Conservation (phyloP, 2,888 invertebrate species). For the Pterostichus niger region DNA sequence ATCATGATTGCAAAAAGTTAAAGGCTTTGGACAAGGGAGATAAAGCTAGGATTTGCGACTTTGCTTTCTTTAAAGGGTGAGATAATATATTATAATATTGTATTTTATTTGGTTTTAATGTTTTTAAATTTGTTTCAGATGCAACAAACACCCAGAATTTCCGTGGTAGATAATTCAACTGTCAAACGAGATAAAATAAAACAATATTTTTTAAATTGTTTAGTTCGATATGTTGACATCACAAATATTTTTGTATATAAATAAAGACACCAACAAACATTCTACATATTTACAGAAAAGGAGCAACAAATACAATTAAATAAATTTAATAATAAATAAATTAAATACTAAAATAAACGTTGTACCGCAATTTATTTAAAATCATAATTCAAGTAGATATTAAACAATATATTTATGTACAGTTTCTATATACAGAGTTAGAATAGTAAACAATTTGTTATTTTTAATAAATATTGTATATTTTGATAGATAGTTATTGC, state of each 20-base stretch:
- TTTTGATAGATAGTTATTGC: constrained; percentile 33
- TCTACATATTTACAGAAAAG: not conserved
- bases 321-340: too few species aligned
- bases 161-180: constrained; percentile 79
- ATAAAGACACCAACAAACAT: not conserved
- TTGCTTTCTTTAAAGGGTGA: constrained; percentile 84
- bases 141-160: constrained; percentile 85
- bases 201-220: not conserved
- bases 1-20: constrained; percentile 82
- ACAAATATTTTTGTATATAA: not conserved
- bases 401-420: constrained; percentile 52
- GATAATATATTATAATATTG: constrained; percentile 64
- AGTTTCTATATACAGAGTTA: constrained; percentile 36
- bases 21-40: constrained; percentile 83
- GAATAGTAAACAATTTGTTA: constrained; percentile 20
- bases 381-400: not conserved
- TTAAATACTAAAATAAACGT: not conserved
- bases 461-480: constrained; percentile 18
- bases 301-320: too few species aligned
- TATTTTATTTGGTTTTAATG: not conserved
- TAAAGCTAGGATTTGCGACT: constrained; percentile 85
- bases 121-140: constrained; percentile 70
- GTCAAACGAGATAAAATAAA: not conserved
- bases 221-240: too few species aligned
- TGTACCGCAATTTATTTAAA: constrained; percentile 9